phyloP scores from a whole-genome alignment of 2,888 invertebrate genomes.

The Erpobdella octoculata region DNA sequence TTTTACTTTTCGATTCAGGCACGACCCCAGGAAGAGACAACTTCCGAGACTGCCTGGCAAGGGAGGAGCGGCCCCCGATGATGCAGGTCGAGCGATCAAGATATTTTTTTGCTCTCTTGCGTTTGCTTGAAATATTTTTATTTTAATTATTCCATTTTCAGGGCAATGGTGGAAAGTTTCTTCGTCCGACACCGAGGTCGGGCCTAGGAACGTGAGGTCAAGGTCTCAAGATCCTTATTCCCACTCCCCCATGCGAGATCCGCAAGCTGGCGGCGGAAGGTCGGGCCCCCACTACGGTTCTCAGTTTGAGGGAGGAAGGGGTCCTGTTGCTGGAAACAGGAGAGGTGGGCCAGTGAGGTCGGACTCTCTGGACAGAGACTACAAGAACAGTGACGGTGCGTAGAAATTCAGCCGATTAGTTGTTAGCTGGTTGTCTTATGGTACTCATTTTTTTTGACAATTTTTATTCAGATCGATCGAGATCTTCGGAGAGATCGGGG shows the following conservation, averaged over 20 bases:
- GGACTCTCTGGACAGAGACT: background rate
- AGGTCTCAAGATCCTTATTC: background rate
- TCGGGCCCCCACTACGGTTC: background rate
- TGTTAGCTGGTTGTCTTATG: background rate
- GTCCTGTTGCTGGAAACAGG: background rate
- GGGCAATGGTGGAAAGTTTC: background rate
- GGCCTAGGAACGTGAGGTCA: background rate
- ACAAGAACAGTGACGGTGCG: background rate
- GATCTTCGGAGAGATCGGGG: constrained; percentile 12
- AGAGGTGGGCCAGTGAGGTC: background rate
- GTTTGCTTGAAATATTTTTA: background rate
- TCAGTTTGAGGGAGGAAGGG: background rate
- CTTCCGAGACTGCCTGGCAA: background rate
- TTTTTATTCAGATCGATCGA: background rate
- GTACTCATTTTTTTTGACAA: background rate
- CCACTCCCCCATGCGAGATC: background rate
- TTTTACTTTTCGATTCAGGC: too few species aligned
- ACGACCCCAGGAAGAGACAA: background rate
- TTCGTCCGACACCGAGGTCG: background rate
- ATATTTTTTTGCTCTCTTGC: background rate
- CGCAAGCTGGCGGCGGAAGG: background rate
- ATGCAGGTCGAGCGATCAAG: background rate
- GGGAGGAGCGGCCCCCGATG: background rate
- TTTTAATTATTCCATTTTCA: background rate
- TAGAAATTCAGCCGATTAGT: background rate